phyloP scores from a whole-genome alignment of 2,797 vertebrate species.

The Hyperoplus lanceolatus region DNA sequence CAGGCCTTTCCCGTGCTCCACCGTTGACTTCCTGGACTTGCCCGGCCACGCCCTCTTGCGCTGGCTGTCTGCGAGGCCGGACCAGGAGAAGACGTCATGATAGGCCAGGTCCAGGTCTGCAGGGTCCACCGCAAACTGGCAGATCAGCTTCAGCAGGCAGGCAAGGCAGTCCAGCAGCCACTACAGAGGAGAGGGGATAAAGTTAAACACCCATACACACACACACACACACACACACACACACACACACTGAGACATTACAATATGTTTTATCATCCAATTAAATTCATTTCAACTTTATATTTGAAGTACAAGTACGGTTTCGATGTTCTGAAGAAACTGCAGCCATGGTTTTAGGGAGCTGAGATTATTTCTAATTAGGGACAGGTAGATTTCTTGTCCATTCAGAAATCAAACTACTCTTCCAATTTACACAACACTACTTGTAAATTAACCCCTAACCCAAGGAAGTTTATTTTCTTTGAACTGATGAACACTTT shows the following conservation, averaged over 20 bases:
- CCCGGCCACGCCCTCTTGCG: conserved; percentile 96
- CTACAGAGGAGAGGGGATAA: conserved; percentile 69
- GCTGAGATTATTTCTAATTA: too few relatives aligned
- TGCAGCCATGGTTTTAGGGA: too few relatives aligned
- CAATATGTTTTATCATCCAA: not conserved
- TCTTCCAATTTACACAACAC: not conserved
- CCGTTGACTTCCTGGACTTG: conserved; percentile 94
- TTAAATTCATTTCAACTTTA: too few relatives aligned
- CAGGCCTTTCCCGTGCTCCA: conserved; percentile 94
- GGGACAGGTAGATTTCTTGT: too few relatives aligned
- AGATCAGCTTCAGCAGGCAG: conserved; percentile 97
- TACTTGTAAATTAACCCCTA: not conserved
- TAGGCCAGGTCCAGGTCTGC: conserved; percentile 97
- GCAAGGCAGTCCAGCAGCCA: conserved; percentile 99
- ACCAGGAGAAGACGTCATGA: conserved; percentile 98
- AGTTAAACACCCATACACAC: not conserved
- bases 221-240: not conserved
- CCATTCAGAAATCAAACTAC: not conserved
- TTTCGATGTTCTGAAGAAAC: too few relatives aligned
- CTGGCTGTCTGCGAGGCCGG: conserved; percentile 92
- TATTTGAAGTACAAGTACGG: too few relatives aligned
- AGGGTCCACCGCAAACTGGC: conserved; percentile 98
- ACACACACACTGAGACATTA: not conserved
- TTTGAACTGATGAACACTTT: too few relatives aligned
- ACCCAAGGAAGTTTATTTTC: not conserved